Conservation (phyloP, 2,113 vertebrate genomes). For the Dasyurus viverrinus region DNA sequence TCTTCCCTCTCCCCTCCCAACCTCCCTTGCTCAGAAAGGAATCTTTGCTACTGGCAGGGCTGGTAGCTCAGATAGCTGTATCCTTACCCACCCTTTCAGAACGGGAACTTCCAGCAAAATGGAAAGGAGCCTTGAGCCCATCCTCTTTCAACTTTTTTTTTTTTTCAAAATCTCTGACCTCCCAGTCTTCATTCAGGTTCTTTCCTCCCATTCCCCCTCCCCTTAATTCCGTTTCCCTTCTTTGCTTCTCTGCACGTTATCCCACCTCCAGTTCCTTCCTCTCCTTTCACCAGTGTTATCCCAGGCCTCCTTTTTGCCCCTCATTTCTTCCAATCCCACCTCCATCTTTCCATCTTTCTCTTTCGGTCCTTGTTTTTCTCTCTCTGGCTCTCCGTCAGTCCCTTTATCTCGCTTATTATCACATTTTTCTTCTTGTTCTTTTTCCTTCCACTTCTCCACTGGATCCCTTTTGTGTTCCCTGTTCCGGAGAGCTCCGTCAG, state of each 20-base stretch:
- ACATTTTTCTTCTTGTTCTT: neutral
- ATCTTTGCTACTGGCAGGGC: conserved; percentile 1
- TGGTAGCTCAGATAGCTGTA: conserved; percentile 6
- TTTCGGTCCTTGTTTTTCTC: neutral
- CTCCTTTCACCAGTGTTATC: neutral
- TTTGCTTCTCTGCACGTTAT: neutral
- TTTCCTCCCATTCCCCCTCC: neutral
- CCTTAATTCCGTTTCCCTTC: neutral
- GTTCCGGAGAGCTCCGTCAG: neutral
- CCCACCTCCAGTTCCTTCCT: neutral
- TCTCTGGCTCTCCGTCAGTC: neutral
- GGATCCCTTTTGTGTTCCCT: neutral
- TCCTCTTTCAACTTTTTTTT: neutral
- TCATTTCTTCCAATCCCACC: neutral
- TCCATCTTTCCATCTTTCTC: neutral
- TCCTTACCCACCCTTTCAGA: neutral
- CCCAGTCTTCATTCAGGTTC: neutral
- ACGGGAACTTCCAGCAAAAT: neutral
- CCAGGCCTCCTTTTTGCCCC: neutral
- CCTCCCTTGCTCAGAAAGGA: conserved; percentile 42
- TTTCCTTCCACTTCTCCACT: neutral
- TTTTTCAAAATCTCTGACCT: neutral
- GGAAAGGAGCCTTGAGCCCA: neutral
- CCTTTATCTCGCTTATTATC: neutral
- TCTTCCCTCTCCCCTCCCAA: conserved; percentile 35